A percentile compares a stretch with the other conserved stretches of the same genome.
Evolutionary conservation across 1,140 invertebrate genomes (phyloP).

Genomic region (Drosophila sucinea): DNA sequence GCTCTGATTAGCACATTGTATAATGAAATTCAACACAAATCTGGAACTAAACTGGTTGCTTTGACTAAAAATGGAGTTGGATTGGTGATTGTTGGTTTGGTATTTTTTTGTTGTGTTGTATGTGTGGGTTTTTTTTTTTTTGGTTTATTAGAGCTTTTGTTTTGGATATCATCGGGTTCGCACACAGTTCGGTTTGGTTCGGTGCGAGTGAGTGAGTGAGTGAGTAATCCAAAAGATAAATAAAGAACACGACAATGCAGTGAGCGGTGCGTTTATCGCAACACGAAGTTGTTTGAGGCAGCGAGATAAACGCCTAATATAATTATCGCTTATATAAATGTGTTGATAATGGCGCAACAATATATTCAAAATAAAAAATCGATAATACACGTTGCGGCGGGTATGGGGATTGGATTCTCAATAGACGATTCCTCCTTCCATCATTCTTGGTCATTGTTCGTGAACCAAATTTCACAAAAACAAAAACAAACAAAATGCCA

Average conservation of each 20-base stretch:
- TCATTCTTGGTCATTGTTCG: not conserved
- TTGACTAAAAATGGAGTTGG: constrained; percentile 12
- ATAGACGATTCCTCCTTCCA: not conserved
- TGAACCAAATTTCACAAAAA: not conserved
- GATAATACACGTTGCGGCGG: constrained; percentile 46
- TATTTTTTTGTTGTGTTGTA: not conserved
- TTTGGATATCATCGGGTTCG: constrained; percentile 3
- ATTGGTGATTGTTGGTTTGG: not conserved
- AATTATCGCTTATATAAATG: constrained; percentile 79
- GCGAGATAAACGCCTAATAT: constrained; percentile 74
- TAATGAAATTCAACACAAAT: constrained; percentile 11
- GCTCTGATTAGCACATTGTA: constrained; percentile 56
- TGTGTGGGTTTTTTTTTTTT: not conserved
- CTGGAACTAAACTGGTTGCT: constrained; percentile 31
- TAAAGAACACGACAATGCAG: constrained; percentile 43
- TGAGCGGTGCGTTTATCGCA: constrained; percentile 35
- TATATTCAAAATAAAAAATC: constrained; percentile 76
- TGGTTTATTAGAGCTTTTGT: not conserved
- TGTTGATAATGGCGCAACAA: constrained; percentile 79
- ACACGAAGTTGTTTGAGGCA: constrained; percentile 31
- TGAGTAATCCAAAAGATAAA: constrained; percentile 70
- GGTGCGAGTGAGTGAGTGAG: not conserved
- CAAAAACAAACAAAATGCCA: not conserved
- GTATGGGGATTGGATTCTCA: constrained; percentile 12
- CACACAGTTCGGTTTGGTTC: not conserved